Conservation (phyloP, 2,797 vertebrate species). For the Sorex maritimensis region DNA sequence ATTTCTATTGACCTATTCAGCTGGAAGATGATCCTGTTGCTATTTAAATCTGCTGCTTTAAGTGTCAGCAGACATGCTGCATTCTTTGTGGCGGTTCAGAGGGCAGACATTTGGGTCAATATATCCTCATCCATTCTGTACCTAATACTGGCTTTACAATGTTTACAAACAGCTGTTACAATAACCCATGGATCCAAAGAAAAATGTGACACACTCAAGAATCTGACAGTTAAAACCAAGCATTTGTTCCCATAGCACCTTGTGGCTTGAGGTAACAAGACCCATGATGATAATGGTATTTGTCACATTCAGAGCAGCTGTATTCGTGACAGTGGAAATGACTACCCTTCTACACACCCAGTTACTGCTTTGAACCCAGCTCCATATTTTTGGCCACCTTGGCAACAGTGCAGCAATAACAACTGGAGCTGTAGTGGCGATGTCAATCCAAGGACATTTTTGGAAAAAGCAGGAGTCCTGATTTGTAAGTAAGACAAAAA, state of each 20-base stretch:
- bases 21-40: conserved; percentile 88
- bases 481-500: conserved; percentile 12
- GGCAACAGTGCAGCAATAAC: conserved; percentile 68
- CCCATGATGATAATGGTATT: conserved; percentile 84
- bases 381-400: conserved; percentile 81
- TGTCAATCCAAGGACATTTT: conserved; percentile 70
- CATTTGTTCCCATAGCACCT: conserved; percentile 88
- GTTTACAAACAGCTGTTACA: conserved; percentile 92
- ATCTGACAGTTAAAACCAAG: conserved; percentile 87
- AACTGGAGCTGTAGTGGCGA: conserved; percentile 10
- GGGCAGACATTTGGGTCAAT: conserved; percentile 80
- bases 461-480: conserved; percentile 20
- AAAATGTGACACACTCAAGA: conserved; percentile 89
- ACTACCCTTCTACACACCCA: conserved; percentile 71
- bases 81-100: conserved; percentile 84
- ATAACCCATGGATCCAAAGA: conserved; percentile 84
- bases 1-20: conserved; percentile 79
- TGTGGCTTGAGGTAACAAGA: conserved; percentile 88
- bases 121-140: conserved; percentile 61
- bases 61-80: conserved; percentile 84
- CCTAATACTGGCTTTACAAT: conserved; percentile 83
- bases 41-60: conserved; percentile 89
- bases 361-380: conserved; percentile 59
- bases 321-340: conserved; percentile 74
- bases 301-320: conserved; percentile 89